These are phyloP conservation scores for Oreochromis grahami DNA, from an alignment of 2,797 vertebrate genomes.

Conservation along the genomic window DNA sequence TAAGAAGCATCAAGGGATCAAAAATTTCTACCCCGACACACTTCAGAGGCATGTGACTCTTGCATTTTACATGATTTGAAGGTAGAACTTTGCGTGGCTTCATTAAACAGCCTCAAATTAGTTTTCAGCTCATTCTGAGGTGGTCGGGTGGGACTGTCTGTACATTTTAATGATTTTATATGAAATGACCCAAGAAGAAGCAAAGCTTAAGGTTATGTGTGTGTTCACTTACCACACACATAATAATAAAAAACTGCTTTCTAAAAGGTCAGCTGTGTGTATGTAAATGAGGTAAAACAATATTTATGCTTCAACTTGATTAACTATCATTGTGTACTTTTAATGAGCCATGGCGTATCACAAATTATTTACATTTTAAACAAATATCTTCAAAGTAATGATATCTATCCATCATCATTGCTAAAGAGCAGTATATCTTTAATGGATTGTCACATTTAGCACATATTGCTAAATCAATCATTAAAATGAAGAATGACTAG, in stretches of 20 bases:
- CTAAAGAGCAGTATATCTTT: not conserved
- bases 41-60: not conserved
- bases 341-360: constrained; percentile 29
- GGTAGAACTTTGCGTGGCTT: not conserved
- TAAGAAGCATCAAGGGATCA: not conserved
- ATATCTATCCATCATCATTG: constrained; percentile 28
- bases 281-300: not conserved
- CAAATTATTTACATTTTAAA: constrained; percentile 22
- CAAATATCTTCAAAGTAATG: constrained; percentile 1
- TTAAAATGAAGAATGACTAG: not conserved
- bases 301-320: not conserved
- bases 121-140: not conserved
- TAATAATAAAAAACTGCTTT: not conserved
- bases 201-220: not conserved
- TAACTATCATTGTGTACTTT: not conserved
- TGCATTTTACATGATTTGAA: not conserved
- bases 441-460: constrained; percentile 18
- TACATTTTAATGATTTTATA: not conserved
- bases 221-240: rapidly evolving
- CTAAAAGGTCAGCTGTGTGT: not conserved
- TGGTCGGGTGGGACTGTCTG: not conserved
- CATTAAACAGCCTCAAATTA: not conserved
- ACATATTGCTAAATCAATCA: not conserved
- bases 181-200: not conserved
- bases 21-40: not conserved